Evolutionary conservation across 2,113 vertebrate genomes (phyloP).

Genomic region (Percopsis transmontana): DNA sequence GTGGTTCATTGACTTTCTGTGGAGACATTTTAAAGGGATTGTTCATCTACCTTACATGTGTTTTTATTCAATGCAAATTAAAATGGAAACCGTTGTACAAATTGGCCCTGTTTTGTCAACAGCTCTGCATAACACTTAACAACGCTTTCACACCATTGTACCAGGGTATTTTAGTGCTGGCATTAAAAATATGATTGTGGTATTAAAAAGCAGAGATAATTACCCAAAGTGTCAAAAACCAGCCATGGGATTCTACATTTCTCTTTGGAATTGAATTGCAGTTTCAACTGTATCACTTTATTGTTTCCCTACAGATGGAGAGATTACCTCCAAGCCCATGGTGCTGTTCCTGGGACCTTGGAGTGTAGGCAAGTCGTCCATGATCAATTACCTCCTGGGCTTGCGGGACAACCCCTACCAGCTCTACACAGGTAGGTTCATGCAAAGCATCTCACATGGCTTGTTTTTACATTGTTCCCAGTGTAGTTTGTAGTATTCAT

Average conservation of each 20-base stretch:
- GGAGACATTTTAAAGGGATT: not conserved
- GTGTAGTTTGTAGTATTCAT: no score
- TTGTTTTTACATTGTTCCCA: no score
- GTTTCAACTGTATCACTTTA: conserved; percentile 27
- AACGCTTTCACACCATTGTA: not conserved
- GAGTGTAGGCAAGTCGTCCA: conserved; percentile 98
- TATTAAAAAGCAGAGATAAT: not conserved
- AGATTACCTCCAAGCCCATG: conserved; percentile 98
- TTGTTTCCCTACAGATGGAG: conserved; percentile 83
- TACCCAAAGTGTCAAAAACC: not conserved
- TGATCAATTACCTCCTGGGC: conserved; percentile 98
- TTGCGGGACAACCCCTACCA: conserved; percentile 90
- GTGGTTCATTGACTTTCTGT: not conserved
- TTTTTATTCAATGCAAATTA: not conserved
- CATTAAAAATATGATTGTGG: no score
- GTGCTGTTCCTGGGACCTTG: conserved; percentile 97
- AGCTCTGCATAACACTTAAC: not conserved
- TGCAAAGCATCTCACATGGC: no score
- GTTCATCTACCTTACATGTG: not conserved
- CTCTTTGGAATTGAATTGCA: conserved; percentile 9
- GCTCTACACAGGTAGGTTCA: conserved; percentile 89
- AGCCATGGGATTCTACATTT: not conserved
- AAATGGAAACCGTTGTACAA: not conserved
- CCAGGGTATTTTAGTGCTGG: not conserved
- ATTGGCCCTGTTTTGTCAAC: not conserved